Evolutionary conservation across 2,888 invertebrate genomes (phyloP).

Genomic region (Chrysomela aeneicollis): DNA sequence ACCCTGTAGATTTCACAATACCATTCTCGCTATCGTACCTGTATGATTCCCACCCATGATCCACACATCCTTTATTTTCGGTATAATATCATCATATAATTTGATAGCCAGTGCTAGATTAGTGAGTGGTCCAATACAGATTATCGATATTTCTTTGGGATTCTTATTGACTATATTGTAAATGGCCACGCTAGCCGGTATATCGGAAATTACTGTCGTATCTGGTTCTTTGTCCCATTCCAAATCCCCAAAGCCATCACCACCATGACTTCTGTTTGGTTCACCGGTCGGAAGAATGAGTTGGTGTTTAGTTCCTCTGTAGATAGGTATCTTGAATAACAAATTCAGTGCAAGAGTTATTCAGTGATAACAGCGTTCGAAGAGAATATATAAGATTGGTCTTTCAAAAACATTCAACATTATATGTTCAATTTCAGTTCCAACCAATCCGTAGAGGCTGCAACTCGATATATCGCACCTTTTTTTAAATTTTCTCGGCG

Average conservation of each 20-base stretch:
- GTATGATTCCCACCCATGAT: slow-evolving; percentile 82
- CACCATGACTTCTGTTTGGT: slow-evolving; percentile 66
- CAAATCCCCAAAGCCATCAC: slow-evolving; percentile 77
- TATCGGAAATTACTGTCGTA: slow-evolving; percentile 42
- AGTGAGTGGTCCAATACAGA: slow-evolving; percentile 79
- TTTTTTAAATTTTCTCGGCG: no score
- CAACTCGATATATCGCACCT: no score
- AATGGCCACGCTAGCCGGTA: slow-evolving; percentile 68
- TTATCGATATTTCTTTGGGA: slow-evolving; percentile 67
- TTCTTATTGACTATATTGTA: slow-evolving; percentile 66
- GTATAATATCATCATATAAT: slow-evolving; percentile 71
- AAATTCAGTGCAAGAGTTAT: slow-evolving; percentile 5
- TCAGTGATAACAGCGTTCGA: no score
- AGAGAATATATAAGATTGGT: no score
- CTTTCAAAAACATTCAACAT: no score
- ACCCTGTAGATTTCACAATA: no score
- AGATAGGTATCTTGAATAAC: slow-evolving; percentile 73
- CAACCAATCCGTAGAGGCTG: no score
- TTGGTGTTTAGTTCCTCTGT: slow-evolving; percentile 67
- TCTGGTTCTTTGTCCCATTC: slow-evolving; percentile 59
- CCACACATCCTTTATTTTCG: slow-evolving; percentile 72
- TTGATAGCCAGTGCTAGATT: slow-evolving; percentile 79
- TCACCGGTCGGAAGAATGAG: slow-evolving; percentile 59
- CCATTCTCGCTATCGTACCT: slow-evolving; percentile 61
- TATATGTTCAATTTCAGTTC: no score